Evolutionary conservation across 2,797 vertebrate species (phyloP).

Genomic region (Australoheros facetus): DNA sequence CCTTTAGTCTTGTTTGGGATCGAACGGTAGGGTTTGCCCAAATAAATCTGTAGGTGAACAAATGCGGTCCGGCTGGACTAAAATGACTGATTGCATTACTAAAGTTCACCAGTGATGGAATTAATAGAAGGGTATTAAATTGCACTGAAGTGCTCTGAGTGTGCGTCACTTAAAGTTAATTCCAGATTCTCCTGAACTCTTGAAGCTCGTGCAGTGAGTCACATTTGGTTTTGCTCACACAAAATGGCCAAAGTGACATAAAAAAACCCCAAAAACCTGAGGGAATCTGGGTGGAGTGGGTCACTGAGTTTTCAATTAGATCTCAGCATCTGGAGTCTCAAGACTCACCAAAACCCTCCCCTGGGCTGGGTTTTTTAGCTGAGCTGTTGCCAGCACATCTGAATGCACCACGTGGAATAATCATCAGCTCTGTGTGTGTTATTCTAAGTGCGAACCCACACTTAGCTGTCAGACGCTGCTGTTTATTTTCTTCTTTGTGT

Average conservation of each 20-base stretch:
- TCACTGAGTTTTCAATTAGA: conserved; percentile 64
- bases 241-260: conserved; percentile 33
- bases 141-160: not conserved
- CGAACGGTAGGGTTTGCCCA: not conserved
- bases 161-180: not conserved
- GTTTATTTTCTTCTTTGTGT: conserved; percentile 8
- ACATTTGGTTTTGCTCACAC: conserved; percentile 18
- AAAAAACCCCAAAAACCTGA: not conserved
- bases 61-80: not conserved
- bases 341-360: conserved; percentile 60
- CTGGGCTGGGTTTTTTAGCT: conserved; percentile 50
- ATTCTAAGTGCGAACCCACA: conserved; percentile 14
- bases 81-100: conserved; percentile 16
- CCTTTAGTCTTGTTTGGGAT: not conserved
- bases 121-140: conserved; percentile 14
- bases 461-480: conserved; percentile 35
- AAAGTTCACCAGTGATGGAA: not conserved
- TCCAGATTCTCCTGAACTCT: not conserved
- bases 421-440: conserved; percentile 53
- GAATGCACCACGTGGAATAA: conserved; percentile 71
- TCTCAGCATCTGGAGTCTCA: conserved; percentile 68
- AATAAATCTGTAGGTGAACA: not conserved
- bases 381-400: conserved; percentile 65
- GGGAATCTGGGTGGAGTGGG: conserved; percentile 57
- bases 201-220: not conserved